Evolutionary conservation across 2,113 vertebrate species (phyloP), one percentile per base, ranked within the genome.

Genomic region (Alligator mississippiensis): DNA sequence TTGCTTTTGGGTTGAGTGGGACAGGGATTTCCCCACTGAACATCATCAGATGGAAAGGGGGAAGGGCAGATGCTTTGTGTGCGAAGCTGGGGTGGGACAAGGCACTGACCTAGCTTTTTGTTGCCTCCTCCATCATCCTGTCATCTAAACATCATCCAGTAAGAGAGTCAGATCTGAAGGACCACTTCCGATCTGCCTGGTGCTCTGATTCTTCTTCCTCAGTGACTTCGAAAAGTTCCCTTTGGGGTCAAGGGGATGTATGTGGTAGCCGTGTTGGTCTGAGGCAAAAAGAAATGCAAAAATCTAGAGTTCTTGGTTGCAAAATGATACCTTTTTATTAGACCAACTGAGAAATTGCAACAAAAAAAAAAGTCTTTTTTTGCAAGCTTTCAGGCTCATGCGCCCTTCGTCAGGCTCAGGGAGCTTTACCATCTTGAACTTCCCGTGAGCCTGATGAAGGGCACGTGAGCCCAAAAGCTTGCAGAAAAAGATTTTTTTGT

Each of bases 41-140:
- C 62, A 24, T 54, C 12, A 72, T 92, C 90, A 94, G 76, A 91
- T 80, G 68, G 81, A 9, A 89, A 84, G 92, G 24, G n/a, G 66
- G 76, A 11, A 79, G 68, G 38, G 28, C 47, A 34, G 94, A 81
- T 1, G 4, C 28, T 90, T 88, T 74, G 77, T 4, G 63, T 0
- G 0, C 86, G 60, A 30, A 60, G 54, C 38, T 15, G 21, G 57
- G 64, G 61, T 24, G 88, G 0, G 15, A 19, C 21, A 91, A 62
- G 55, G 92, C 12, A 38, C 79, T 30, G 57, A 86, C 9, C 12
- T 91, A 21, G 34, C 62, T 76, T 87, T 83, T 22, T 18, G 11
- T 28, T 88, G 9, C 11, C 18, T 84, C 57, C 16, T 3, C 10
- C 2, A 5, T 82, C 6, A 4, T 16, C 12, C 9, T 0, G 0